Evolutionary conservation across 2,888 invertebrate species (phyloP).

Genomic region (Pristionchus mayeri): DNA sequence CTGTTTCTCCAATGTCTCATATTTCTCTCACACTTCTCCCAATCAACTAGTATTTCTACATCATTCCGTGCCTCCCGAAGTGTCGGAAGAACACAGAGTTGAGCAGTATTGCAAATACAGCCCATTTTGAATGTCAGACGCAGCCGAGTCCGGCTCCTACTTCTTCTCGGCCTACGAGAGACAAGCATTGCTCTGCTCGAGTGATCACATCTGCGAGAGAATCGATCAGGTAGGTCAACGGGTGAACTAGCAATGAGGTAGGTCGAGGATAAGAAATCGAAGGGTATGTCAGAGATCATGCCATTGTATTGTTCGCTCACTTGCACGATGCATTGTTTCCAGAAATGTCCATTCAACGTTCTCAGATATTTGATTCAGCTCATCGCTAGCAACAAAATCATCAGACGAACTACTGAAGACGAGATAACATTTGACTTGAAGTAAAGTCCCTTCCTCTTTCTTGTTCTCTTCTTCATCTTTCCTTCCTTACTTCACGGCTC

Average conservation of each 20-base stretch:
- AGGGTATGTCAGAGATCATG: too few species aligned
- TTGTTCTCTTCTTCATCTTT: neutral
- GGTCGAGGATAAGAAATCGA: too few species aligned
- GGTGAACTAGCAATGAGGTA: neutral
- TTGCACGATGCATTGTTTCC: too few species aligned
- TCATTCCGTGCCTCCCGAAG: too few species aligned
- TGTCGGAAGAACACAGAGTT: too few species aligned
- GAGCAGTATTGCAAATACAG: too few species aligned
- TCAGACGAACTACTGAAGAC: neutral
- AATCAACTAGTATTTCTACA: too few species aligned
- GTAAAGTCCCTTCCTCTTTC: neutral
- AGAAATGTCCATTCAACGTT: neutral
- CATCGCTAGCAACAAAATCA: neutral
- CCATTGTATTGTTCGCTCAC: too few species aligned
- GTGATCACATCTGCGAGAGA: neutral
- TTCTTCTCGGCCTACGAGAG: constrained; percentile 40
- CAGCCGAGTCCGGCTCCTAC: neutral
- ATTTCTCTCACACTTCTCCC: neutral
- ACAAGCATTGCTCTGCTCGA: constrained; percentile 40
- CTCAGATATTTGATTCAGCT: neutral
- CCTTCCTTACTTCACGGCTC: too few species aligned
- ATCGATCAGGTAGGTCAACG: neutral
- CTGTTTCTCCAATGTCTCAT: neutral
- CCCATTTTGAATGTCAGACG: neutral
- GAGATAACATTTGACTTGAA: constrained; percentile 31